Evolutionary conservation across 2,113 vertebrate species (phyloP).

Genomic region (Columba livia): DNA sequence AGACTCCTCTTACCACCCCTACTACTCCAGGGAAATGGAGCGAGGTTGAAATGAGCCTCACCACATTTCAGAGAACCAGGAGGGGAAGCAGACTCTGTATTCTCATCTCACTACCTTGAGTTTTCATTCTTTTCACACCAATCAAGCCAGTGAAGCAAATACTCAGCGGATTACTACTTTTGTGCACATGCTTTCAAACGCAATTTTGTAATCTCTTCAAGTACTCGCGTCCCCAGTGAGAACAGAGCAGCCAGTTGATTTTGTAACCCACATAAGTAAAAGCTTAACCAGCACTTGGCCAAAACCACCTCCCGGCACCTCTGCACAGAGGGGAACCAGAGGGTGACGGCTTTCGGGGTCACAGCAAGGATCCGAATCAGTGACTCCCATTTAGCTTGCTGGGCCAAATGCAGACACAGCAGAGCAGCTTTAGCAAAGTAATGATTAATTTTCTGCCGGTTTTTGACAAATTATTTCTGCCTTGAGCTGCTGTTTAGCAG

Average conservation of each 20-base stretch:
- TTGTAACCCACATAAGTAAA: constrained; percentile 51
- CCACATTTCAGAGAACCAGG: not conserved
- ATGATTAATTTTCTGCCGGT: constrained; percentile 62
- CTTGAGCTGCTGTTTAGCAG: constrained; percentile 59
- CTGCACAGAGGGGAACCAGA: not conserved
- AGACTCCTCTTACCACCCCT: rapidly evolving
- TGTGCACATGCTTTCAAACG: constrained; percentile 62
- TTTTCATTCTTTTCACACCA: constrained; percentile 66
- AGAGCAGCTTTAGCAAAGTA: constrained; percentile 33
- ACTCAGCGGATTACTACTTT: constrained; percentile 64
- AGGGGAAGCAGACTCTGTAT: not conserved
- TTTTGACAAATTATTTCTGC: constrained; percentile 52
- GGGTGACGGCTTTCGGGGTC: not conserved
- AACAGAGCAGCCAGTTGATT: constrained; percentile 49
- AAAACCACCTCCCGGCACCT: not conserved
- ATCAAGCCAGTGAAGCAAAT: constrained; percentile 65
- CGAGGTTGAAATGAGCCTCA: not conserved
- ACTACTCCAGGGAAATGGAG: not conserved
- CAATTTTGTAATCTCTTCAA: constrained; percentile 64
- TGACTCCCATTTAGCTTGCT: not conserved
- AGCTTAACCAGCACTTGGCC: constrained; percentile 53
- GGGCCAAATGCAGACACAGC: not conserved
- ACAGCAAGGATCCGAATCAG: not conserved
- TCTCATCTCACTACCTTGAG: constrained; percentile 45
- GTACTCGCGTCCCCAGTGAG: constrained; percentile 50